phyloP scores from a whole-genome alignment of 2,797 vertebrate species.

The Threskiornis aethiopicus region DNA sequence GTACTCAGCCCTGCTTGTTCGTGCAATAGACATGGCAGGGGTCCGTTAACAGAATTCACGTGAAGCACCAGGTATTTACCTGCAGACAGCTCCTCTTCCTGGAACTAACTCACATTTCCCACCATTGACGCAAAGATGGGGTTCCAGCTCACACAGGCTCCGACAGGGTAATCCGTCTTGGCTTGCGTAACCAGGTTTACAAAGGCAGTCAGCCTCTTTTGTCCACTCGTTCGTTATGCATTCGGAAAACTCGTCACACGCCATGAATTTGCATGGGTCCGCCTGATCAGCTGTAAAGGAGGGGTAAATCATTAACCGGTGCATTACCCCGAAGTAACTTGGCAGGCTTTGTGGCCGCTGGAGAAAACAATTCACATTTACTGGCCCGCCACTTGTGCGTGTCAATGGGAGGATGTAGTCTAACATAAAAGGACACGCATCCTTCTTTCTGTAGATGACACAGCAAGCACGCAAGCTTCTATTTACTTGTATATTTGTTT shows the following conservation, averaged over 20 bases:
- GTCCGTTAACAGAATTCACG: not conserved
- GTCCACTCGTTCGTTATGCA: constrained; percentile 79
- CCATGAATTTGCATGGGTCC: constrained; percentile 89
- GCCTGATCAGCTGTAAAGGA: constrained; percentile 83
- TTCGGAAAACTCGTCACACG: constrained; percentile 82
- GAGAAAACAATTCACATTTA: not conserved
- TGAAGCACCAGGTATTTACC: constrained; percentile 68
- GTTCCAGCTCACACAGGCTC: constrained; percentile 78
- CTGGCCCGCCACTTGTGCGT: not conserved
- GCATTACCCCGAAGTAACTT: not conserved
- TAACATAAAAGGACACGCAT: not conserved
- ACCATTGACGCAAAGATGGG: constrained; percentile 77
- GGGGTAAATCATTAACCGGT: not conserved
- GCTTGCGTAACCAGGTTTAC: constrained; percentile 78
- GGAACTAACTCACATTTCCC: constrained; percentile 79
- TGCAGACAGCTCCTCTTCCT: constrained; percentile 83
- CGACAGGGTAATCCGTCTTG: constrained; percentile 77
- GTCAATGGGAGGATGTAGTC: not conserved
- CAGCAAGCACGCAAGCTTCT: not conserved
- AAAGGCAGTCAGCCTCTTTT: constrained; percentile 82
- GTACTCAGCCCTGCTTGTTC: not conserved
- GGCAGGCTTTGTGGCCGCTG: not conserved
- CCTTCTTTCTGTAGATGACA: not conserved
- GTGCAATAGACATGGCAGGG: not conserved
- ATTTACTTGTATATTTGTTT: not conserved